Base-by-base conservation (phyloP, 1,140 invertebrate species). In the Protaetia brevitarsis region DNA sequence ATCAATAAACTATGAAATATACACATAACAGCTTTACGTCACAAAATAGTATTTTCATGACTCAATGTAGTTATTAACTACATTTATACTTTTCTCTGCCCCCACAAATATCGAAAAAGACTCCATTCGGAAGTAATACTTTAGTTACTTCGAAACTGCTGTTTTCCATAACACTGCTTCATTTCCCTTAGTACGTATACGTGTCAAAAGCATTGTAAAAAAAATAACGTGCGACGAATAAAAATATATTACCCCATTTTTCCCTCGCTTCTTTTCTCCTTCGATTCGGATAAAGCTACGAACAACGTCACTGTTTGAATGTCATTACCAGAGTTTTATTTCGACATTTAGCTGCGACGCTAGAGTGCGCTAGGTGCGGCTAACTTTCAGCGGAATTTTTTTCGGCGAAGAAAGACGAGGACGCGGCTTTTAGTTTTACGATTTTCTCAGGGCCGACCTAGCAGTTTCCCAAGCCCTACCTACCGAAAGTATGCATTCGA, bases 221-320 rank as follows among this genome's bases (percentile, higher is more conserved):
- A 23, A 26, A 51, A 51, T 51, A 51, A 51, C 26, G 41, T 23
- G 26, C 0, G 41, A 51, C 41, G 41, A 51, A 51, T 51, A 51
- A 51, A 51, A 51, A 19, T 51, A 51, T 51, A 51, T 51, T 51
- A 51, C 41, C 41, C 41, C 41, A 51, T 51, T 51, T 51, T 51
- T 51, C 19, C 13, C 5, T 6, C 41, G 41, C 37, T n/a, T 41
- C n/a, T 16, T 41, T 16, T 16, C 11, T 16, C n/a, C 19, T 41
- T 41, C 4, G 37, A 6, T 16, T 6, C 16, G 41, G 11, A 23
- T 51, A 51, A 51, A 51, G 41, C 41, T 51, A 10, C 41, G 26
- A 23, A 51, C 7, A 51, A 51, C 41, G 41, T 19, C 41, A 51
- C 19, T 51, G 41, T 51, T 51, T 51, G 41, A 51, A 51, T 51